Evolutionary conservation across 2,888 invertebrate genomes (phyloP), one percentile per base, ranked within the genome.

Genomic region (Pristionchus fissidentatus): DNA sequence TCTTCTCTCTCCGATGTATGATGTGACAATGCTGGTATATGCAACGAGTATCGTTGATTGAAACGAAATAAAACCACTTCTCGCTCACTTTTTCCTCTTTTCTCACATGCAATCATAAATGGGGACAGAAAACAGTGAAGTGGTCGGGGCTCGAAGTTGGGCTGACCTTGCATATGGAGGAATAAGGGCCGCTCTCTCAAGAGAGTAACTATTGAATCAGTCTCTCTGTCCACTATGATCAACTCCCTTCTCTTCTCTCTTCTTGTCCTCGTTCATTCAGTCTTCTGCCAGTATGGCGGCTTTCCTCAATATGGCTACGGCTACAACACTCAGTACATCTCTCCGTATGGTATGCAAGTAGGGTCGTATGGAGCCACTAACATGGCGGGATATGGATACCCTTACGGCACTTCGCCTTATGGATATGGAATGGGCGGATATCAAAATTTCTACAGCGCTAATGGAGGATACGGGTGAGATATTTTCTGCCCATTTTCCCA

Each of bases 381-480:
- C 32, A 43, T n/a, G 13, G 7, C 22, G 8, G 38, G 38, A 0
- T 66, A 73, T 73, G 75, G 46, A 32, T 77, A 49, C 62, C 3
- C 29, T 10, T 13, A 4, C n/a, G n/a, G 13, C 32, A 32, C 46
- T 77, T 49, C 46, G 49, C 57, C 79, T 2, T 79, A 79, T 79
- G 79, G 79, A 35, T 35, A 41, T 79, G 79, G 79, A 57, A 57
- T 79, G 55, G 1, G n/a, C 0, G 49, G 49, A 10, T 79, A 77
- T 29, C 41, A 35, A 3, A 77, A 49, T 46, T 49, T 32, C 3
- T 70, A 38, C 35, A n/a, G 32, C 10, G 29, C 41, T 4, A 49
- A 77, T n/a, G 49, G 49, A 77, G 46, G 49, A 19, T 77, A 77
- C 49, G 75, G 75, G 79, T 79, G 38, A 79, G 79, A 41, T 79